Base-by-base conservation (phyloP, 2,888 invertebrate genomes). In the Melanophora roralis region DNA sequence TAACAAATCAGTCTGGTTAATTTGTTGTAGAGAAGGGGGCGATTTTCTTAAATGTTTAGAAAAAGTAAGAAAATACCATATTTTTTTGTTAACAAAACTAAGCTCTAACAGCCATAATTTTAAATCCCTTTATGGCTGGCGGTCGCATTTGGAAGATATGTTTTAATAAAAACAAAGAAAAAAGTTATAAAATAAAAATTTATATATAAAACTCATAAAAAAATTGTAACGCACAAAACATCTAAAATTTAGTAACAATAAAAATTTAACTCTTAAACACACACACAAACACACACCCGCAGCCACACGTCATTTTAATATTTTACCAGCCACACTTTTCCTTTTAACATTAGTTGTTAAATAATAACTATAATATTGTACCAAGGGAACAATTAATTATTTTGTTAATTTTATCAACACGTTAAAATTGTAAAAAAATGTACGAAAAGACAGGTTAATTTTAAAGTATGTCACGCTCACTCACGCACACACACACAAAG, bases 331-430 rank as follows among this genome's bases (percentile, higher is more conserved):
- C 38, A 57, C 19, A 38, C 38, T 36, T 38, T n/a, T 21, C 12
- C 36, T 57, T 38, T 57, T 38, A 57, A 57, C 38, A 57, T 57
- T 38, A 19, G 2, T 57, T 23, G 38, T 57, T 21, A 57, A 57
- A n/a, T n/a, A n/a, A n/a, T n/a, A n/a, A n/a, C n/a, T n/a, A n/a
- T n/a, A n/a, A n/a, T n/a, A n/a, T 38, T 21, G 21, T 53, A 67
- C 53, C 43, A 19, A 9, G 65, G 53, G 65, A 53, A 40, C 32
- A 67, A 53, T 53, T 67, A 67, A 65, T 51, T 51, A 51, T 51
- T 51, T 40, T 16, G 16, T 53, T 67, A 32, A 43, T 40, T 40
- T 32, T 6, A 40, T 27, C 38, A 53, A 40, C 14, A 53, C 38
- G 51, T 65, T 65, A 65, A 65, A 45, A 45, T 45, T 45, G 45